Evolutionary conservation across 2,888 invertebrate genomes (phyloP).

Genomic region (Anoplius nigerrimus): DNA sequence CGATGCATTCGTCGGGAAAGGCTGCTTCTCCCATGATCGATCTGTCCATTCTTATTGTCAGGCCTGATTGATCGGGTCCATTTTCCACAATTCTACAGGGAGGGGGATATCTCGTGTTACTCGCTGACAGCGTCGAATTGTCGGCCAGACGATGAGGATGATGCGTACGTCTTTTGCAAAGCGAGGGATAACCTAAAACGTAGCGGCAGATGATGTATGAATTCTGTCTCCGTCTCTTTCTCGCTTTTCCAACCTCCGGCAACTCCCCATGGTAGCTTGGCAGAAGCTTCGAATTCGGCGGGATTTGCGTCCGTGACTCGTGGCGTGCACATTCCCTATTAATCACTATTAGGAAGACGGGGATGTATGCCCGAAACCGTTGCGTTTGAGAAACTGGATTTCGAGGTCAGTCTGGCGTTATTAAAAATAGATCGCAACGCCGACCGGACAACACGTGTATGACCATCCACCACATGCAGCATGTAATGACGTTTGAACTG

Average conservation of each 20-base stretch:
- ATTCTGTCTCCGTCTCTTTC: background rate
- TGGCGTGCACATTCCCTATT: slow-evolving; percentile 32
- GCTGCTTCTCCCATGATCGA: no score
- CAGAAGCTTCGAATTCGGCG: slow-evolving; percentile 1
- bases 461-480: slow-evolving; percentile 19
- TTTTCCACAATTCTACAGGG: no score
- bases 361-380: slow-evolving; percentile 13
- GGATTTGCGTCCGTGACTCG: background rate
- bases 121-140: no score
- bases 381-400: slow-evolving; percentile 26
- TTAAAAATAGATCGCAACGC: slow-evolving; percentile 36
- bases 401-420: slow-evolving; percentile 20
- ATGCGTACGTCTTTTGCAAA: background rate
- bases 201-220: no score
- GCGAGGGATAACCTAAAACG: background rate
- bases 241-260: no score
- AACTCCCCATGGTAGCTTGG: no score
- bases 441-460: slow-evolving; percentile 38
- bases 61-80: no score
- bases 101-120: no score
- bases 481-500: slow-evolving; percentile 20
- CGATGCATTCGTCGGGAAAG: no score
- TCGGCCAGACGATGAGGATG: background rate
- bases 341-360: slow-evolving; percentile 25
- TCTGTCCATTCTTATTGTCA: no score